A percentile compares a stretch with the other conserved stretches of the same genome.
Conservation (phyloP, 2,888 invertebrate species). For the Stratiomys singularior region DNA sequence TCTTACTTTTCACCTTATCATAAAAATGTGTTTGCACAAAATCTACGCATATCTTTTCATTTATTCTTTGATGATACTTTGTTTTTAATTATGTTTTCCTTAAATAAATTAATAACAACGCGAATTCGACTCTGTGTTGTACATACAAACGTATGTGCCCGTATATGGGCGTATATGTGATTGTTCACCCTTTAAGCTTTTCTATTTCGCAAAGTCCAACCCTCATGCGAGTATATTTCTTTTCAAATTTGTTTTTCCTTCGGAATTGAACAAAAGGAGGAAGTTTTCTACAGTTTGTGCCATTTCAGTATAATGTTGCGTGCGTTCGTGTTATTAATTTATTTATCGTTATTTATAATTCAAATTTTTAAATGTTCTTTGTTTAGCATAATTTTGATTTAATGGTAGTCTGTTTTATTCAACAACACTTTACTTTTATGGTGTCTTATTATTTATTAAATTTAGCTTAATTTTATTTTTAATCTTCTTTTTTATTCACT, state of each 20-base stretch:
- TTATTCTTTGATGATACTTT: constrained; percentile 10
- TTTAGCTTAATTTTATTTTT: constrained; percentile 28
- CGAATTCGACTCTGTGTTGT: background rate
- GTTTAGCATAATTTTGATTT: constrained; percentile 22
- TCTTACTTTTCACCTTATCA: constrained; percentile 31
- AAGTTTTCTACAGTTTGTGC: background rate
- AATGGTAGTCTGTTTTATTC: background rate
- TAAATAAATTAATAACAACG: constrained; percentile 36
- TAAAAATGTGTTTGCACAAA: constrained; percentile 49
- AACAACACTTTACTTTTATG: constrained; percentile 26
- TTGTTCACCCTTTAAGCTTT: too few relatives aligned
- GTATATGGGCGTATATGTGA: too few relatives aligned
- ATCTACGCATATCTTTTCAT: constrained; percentile 42
- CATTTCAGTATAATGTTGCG: background rate
- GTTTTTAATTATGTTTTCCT: constrained; percentile 1
- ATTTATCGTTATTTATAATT: constrained; percentile 16
- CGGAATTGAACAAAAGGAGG: background rate
- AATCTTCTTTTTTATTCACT: constrained; percentile 3
- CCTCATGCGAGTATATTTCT: too few relatives aligned
- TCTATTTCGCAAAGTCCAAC: too few relatives aligned
- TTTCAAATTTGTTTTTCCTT: too few relatives aligned
- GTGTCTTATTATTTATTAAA: constrained; percentile 19
- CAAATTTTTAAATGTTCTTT: background rate
- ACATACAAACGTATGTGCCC: background rate
- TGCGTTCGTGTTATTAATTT: constrained; percentile 27